Evolutionary conservation across 2,888 invertebrate genomes (phyloP), one percentile per base, ranked within the genome.

Genomic region (Nemurella pictetii): DNA sequence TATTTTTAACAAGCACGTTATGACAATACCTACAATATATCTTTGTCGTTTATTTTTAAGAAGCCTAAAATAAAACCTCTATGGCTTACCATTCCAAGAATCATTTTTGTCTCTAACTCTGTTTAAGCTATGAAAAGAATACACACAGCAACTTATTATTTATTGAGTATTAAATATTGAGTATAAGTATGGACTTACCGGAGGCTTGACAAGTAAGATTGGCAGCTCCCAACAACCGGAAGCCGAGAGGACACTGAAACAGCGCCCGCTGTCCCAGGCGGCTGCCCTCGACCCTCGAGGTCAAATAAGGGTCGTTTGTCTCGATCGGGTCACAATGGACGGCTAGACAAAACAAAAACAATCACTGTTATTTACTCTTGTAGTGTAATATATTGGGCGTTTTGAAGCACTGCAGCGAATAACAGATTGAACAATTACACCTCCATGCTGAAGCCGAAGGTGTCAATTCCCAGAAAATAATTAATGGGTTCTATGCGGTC

Each of bases 191-290:
- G 9, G 5, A 87, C 89, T 90, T 90, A 93, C 96, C 95, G 87
- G 95, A 95, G 36, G 95, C 95, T 91, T 95, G 95, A 89, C 97
- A 98, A 73, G 95, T 95, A 87, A 97, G 93, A 88, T 95, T 94
- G 75, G 94, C 92, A 0, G 94, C 92, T 7, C 97, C 98, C 87
- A 95, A 93, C 84, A 97, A 93, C 87, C 94, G 93, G 90, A 94
- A 97, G 30, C 97, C 97, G 15, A 94, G 92, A 85, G 95, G 95
- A 90, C 98, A 98, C 88, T 94, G 94, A 90, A 96, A 96, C 88
- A 93, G 92, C 4, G 95, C 94, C 85, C 92, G 93, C 89, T 96
- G 95, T 25, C 97, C 97, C 87, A 97, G 92, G 87, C 94, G 93
- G 82, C 94, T 93, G 75, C 97, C 96, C 90, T 96, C 96, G 74